Evolutionary conservation across 2,113 vertebrate species (phyloP).

Genomic region (Catharus fuscescens): DNA sequence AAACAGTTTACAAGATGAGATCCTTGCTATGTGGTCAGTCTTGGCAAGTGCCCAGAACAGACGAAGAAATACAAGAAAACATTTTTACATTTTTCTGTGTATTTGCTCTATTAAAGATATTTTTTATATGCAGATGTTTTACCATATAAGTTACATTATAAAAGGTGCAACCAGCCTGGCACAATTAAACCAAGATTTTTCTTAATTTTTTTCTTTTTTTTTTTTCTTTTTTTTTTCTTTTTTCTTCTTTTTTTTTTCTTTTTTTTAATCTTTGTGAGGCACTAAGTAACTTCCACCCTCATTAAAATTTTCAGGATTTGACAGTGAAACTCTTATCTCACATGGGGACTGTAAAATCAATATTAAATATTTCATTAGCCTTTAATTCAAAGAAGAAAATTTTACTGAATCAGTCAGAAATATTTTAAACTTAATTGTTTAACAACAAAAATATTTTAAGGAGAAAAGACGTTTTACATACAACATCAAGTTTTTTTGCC

Average conservation of each 20-base stretch:
- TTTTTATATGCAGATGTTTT: background rate
- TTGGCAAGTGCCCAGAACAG: background rate
- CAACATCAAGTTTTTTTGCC: background rate
- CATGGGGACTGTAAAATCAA: background rate
- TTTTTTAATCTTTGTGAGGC: background rate
- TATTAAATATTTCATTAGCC: background rate
- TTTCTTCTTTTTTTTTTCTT: too few relatives aligned
- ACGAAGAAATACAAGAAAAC: background rate
- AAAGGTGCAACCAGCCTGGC: background rate
- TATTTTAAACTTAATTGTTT: background rate
- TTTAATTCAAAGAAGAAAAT: background rate
- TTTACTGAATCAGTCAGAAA: background rate
- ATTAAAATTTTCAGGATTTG: background rate
- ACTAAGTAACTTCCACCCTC: background rate
- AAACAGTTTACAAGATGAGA: background rate
- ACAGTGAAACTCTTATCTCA: background rate
- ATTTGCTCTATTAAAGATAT: background rate
- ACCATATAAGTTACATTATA: background rate
- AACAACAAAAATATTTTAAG: background rate
- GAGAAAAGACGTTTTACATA: background rate
- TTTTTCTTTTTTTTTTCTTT: too few relatives aligned
- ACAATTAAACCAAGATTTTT: background rate
- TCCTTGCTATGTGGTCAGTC: background rate
- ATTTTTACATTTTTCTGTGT: background rate
- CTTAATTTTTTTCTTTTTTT: too few relatives aligned